Percentiles rank a stretch among this genome's conserved stretches.
Conservation (phyloP, 30 jellyfish, hydroid and myxozoan species). For the Hydractinia echinata region DNA sequence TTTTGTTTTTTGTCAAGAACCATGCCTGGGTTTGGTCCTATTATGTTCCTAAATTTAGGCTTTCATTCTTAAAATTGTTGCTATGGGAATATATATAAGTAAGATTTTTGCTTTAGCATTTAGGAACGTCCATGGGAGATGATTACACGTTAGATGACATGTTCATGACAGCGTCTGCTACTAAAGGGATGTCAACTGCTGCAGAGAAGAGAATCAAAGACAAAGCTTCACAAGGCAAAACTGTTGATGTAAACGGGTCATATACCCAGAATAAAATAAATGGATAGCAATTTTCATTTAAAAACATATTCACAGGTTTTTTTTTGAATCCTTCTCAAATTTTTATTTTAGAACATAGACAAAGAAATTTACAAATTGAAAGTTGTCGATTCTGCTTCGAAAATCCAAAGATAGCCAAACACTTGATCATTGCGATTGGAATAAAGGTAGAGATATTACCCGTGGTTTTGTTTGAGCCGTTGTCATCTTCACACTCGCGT, state of each 20-base stretch:
- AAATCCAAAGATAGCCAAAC: slow-evolving; percentile 68
- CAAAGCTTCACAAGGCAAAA: slow-evolving; percentile 54
- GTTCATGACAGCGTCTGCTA: slow-evolving; percentile 84
- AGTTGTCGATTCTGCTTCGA: slow-evolving; percentile 76
- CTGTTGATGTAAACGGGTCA: too few relatives aligned
- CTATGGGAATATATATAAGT: background rate
- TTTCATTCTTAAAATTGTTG: too few relatives aligned
- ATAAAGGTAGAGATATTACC: slow-evolving; percentile 31
- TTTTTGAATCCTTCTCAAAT: background rate
- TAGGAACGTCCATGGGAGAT: slow-evolving; percentile 62
- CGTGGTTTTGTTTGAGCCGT: too few relatives aligned
- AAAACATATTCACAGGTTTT: background rate
- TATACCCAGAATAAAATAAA: too few relatives aligned
- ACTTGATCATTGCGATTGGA: slow-evolving; percentile 68
- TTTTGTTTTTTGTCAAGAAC: too few relatives aligned
- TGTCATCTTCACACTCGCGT: background rate
- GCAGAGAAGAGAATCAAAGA: slow-evolving; percentile 51
- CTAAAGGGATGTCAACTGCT: slow-evolving; percentile 37
- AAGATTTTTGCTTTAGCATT: slow-evolving; percentile 22
- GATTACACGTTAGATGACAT: slow-evolving; percentile 80
- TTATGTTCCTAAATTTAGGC: too few relatives aligned
- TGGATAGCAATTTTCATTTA: too few relatives aligned
- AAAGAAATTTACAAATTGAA: slow-evolving; percentile 37
- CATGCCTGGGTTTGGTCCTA: too few relatives aligned
- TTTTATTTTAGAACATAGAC: slow-evolving; percentile 49